Evolutionary conservation across 2,888 invertebrate genomes (phyloP), one percentile per base, ranked within the genome.

Genomic region (Leucozona laternaria): DNA sequence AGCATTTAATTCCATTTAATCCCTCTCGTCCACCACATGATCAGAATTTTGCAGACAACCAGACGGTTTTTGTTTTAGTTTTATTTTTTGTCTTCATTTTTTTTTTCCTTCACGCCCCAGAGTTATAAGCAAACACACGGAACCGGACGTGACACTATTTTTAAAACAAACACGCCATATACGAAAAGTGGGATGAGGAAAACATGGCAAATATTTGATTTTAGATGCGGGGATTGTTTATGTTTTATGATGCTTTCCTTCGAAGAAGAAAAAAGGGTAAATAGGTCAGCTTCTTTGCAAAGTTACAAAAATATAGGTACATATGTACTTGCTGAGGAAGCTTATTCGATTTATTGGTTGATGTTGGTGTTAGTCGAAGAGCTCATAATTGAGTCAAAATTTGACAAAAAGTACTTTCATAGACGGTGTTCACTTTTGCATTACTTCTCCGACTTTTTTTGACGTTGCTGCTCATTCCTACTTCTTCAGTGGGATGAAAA

Each of bases 91-190:
- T 25, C 4, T n/a, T n/a, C n/a, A n/a, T 11, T 34, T 58, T 20
- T 6, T 37, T 60, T 37, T 48, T 48, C 70, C 60, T 80, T 60
- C 68, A 80, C 40, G 68, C 60, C 60, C 68, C 55, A 55, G 75
- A 34, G n/a, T 64, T 73, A 53, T 79, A 79, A 75, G 66, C 70
- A 68, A 81, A 81, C 75, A 81, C 75, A 68, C 73, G 34, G 64
- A 37, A 58, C 79, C 79, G 79, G 79, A 81, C 80, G 75, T 76
- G 68, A 76, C 70, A 68, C 73, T 73, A 50, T 75, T 60, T 68
- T 60, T 60, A 64, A 64, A 64, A 43, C 28, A 48, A 48, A 64
- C 45, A 45, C 55, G 22, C 53, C 62, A 64, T 73, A 28, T 68
- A 73, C 17, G 28, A 31, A 66, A 34, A 8, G 31, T 48, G 20